Base-by-base conservation (phyloP, 2,797 vertebrate genomes). In the Macrochelys suwanniensis region DNA sequence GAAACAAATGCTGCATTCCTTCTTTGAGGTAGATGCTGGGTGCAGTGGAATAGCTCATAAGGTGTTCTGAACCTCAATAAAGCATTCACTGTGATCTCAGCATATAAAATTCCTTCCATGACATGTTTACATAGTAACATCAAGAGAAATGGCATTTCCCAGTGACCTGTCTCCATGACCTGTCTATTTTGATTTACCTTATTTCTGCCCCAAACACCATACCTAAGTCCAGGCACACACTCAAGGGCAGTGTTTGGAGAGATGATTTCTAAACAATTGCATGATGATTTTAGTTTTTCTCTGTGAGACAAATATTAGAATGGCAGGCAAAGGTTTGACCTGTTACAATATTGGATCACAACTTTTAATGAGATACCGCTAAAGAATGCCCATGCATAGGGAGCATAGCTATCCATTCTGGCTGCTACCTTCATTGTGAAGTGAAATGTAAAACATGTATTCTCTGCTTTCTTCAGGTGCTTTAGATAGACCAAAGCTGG, bases 1-100 rank as follows among this genome's bases (percentile, higher is more conserved):
- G 84, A 90, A 94, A 90, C 17, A 97, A 94, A 61, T 57, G 53
- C 56, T 90, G 8, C 51, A 57, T 87, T 92, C 74, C 93, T 95
- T 94, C 81, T 82, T 89, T 87, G 89, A 74, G 42, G 15, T 0
- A 0, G 50, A 74, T 92, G 88, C 87, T 91, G 57, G 50, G 65
- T 84, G 77, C 77, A 49, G 25, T 1, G 87, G 84, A 68, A 42
- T 59, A 71, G 65, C 65, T 71, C n/a, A 71, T 19, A 23, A n/a
- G 11, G 19, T n/a, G 0, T 59, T n/a, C 59, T 94, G 3, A 12
- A 13, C 51, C 71, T 74, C 61, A 84, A 2, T 68, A 12, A n/a
- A 45, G 57, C 33, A 89, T 94, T 92, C 45, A 54, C 77, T 88
- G 45, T 86, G 57, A 78, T 97, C 37, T 82, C 47, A 57, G 56